Percentiles rank a stretch among this genome's conserved stretches.
Evolutionary conservation across 2,888 invertebrate genomes (phyloP).

Genomic region (Orchesellides sinensis): DNA sequence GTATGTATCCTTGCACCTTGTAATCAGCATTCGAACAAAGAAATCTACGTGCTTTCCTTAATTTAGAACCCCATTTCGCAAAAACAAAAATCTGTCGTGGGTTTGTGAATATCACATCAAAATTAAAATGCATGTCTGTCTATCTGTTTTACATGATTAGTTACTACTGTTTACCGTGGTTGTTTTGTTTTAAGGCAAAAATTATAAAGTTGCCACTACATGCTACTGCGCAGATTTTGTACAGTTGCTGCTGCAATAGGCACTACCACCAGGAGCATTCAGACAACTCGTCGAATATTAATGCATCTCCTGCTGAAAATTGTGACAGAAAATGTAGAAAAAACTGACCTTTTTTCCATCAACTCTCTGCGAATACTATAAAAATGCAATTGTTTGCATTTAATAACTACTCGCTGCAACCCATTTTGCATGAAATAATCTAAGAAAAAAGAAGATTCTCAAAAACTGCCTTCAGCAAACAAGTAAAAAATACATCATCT

Average conservation of each 20-base stretch:
- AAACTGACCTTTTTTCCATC: slow-evolving; percentile 22
- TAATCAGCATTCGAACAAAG: no score
- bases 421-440: slow-evolving; percentile 38
- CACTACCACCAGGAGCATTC: no score
- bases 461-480: slow-evolving; percentile 47
- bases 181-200: slow-evolving; percentile 6
- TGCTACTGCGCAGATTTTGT: slow-evolving; percentile 10
- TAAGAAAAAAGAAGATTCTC: slow-evolving; percentile 26
- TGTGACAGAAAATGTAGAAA: slow-evolving; percentile 39
- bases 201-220: slow-evolving; percentile 17
- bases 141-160: background rate
- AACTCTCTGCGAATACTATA: background rate
- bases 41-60: no score
- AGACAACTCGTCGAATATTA: slow-evolving; percentile 12
- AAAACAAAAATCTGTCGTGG: no score
- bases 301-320: slow-evolving; percentile 29
- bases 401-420: slow-evolving; percentile 29
- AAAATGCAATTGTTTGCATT: slow-evolving; percentile 36
- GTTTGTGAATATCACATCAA: no score
- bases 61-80: no score
- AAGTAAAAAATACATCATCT: slow-evolving; percentile 25
- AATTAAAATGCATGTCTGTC: slow-evolving; percentile 2
- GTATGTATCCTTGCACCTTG: no score
- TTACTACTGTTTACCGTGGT: background rate
- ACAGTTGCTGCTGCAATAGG: background rate